Evolutionary conservation across 2,113 vertebrate genomes (phyloP), one percentile per base, ranked within the genome.

Genomic region (Paradoxurus hermaphroditus): DNA sequence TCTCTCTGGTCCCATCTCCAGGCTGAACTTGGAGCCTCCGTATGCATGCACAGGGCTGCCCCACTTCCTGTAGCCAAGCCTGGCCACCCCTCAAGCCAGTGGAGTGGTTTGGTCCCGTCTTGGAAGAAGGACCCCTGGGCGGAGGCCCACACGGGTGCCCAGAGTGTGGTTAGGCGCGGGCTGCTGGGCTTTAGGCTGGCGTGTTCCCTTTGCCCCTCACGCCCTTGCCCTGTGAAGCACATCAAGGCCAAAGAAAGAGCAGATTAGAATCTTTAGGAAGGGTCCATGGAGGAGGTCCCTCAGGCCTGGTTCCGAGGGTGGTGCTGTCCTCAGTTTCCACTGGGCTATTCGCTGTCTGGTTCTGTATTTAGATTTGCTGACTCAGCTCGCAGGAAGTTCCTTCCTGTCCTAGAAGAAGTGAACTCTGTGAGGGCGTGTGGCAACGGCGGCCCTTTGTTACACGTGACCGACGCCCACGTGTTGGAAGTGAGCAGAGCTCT

Each of bases 41-140:
- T 13, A 23, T 46, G 19, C 27, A 4, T 1, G 0, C 8, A 11
- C 15, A 29, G 14, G 27, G 5, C 56, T 8, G 15, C 8, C 4
- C 29, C 12, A 11, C 4, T 5, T 39, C 41, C 21, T 12, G 4
- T 4, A 67, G 49, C 44, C 56, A 15, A 36, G 65, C 9, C 14
- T 29, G 78, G 36, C 25, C 15, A 31, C 10, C 23, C 27, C 56
- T 53, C 18, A 6, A 34, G 19, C 10, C 63, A 12, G 29, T 2
- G 14, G 46, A 44, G 31, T 25, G 34, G 23, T 39, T 25, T 13
- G 29, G 12, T 31, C 41, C 27, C 7, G 4, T 36, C 44, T 31
- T 4, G 23, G 46, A 21, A 62, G 86, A 18, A 27, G 29, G 31
- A 59, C n/a, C 11, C 34, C 59, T 7, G 39, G 87, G 46, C 44